A percentile compares a stretch with the other conserved stretches of the same genome.
These are phyloP conservation scores for Prionace glauca DNA, from an alignment of 2,797 vertebrate species.

Conservation along the genomic window DNA sequence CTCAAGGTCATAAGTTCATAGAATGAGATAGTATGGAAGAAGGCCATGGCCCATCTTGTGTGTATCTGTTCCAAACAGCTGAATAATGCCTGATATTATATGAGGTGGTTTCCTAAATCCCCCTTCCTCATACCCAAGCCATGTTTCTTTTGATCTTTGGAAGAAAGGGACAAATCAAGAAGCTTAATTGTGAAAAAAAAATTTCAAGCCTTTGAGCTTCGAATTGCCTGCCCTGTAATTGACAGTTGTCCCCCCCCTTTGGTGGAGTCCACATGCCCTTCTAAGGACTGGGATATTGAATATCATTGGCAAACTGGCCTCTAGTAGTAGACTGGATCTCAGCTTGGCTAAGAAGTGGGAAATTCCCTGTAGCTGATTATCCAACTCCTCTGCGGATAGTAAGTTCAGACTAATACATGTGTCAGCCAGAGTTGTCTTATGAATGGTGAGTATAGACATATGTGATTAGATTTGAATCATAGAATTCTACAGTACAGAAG, in stretches of 20 bases:
- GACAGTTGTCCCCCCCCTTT: neutral
- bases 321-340: neutral
- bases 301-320: neutral
- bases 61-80: neutral
- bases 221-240: neutral
- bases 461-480: neutral
- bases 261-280: neutral
- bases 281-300: neutral
- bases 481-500: no score
- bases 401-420: neutral
- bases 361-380: neutral
- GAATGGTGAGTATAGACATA: neutral
- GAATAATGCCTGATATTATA: neutral
- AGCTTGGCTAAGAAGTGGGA: no score
- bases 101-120: neutral
- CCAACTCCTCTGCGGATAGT: neutral
- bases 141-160: neutral
- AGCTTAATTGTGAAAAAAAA: neutral
- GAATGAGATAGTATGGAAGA: neutral
- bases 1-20: neutral
- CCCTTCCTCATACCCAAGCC: neutral
- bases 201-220: neutral
- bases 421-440: neutral
- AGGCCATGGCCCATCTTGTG: neutral
- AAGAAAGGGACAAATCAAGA: neutral